phyloP scores from a whole-genome alignment of 2,888 invertebrate genomes.

The Pardosa pseudoannulata region DNA sequence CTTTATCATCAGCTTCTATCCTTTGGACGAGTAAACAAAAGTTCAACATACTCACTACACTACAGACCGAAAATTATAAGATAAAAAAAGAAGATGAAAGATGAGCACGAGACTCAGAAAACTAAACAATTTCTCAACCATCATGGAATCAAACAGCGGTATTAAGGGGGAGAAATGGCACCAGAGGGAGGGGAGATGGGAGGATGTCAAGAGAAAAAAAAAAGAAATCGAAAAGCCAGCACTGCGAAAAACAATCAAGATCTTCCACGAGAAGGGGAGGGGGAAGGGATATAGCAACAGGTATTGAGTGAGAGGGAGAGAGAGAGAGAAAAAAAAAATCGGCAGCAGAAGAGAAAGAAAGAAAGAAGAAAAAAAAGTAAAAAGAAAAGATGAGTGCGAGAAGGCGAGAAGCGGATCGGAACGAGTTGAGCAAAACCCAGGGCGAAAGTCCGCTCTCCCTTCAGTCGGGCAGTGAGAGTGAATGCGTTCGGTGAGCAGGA shows the following conservation, averaged over 20 bases:
- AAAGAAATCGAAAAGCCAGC: not conserved
- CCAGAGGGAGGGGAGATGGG: too few species aligned
- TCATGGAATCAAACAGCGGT: too few species aligned
- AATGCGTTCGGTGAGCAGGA: not conserved
- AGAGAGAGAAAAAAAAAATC: not conserved
- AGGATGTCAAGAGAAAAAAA: too few species aligned
- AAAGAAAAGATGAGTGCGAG: not conserved
- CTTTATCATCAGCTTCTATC: too few species aligned
- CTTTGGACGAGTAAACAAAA: too few species aligned
- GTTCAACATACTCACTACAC: too few species aligned
- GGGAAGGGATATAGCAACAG: not conserved
- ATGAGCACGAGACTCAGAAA: too few species aligned
- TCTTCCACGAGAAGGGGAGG: not conserved
- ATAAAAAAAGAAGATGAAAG: too few species aligned
- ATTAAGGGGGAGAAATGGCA: too few species aligned
- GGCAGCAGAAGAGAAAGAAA: too few species aligned
- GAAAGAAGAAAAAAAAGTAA: not conserved
- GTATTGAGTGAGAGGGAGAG: not conserved
- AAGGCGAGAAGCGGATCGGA: not conserved
- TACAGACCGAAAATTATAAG: too few species aligned
- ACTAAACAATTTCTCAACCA: too few species aligned
- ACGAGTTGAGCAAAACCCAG: conserved; percentile 8
- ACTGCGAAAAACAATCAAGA: not conserved
- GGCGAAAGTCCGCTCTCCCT: not conserved
- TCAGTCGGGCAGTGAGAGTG: not conserved